Conservation (phyloP, 2,113 vertebrate genomes). For the Arothron firmamentum region DNA sequence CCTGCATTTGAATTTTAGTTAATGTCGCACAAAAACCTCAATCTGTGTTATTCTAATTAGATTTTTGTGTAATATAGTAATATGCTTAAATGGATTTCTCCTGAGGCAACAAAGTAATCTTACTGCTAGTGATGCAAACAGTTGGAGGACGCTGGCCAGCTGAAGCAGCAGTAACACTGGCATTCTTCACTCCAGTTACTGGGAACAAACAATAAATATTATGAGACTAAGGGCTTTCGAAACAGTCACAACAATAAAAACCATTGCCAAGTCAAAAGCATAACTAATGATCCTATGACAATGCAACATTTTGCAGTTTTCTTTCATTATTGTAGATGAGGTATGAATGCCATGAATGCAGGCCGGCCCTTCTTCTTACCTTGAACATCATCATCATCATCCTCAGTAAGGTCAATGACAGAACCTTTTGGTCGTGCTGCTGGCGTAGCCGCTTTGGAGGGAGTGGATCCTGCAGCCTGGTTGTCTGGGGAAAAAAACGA, state of each 20-base stretch:
- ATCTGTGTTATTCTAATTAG: too few relatives aligned
- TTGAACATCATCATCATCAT: conserved; percentile 79
- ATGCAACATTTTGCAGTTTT: too few relatives aligned
- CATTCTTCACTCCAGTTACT: conserved; percentile 76
- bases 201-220: conserved; percentile 12
- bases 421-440: conserved; percentile 69
- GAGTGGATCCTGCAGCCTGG: conserved; percentile 59
- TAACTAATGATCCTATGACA: too few relatives aligned
- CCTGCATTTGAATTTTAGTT: not conserved
- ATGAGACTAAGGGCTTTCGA: conserved; percentile 9
- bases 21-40: not conserved
- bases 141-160: conserved; percentile 54
- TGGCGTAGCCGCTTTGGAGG: conserved; percentile 56
- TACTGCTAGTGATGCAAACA: conserved; percentile 64
- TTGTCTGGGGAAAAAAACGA: conserved; percentile 68
- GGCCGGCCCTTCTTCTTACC: conserved; percentile 50
- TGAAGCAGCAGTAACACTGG: conserved; percentile 42
- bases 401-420: conserved; percentile 79
- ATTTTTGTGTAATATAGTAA: not conserved
- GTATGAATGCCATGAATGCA: not conserved
- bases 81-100: not conserved
- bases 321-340: too few relatives aligned
- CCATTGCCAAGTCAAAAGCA: too few relatives aligned
- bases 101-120: conserved; percentile 19
- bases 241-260: too few relatives aligned